A percentile compares a stretch with the other conserved stretches of the same genome.
These are phyloP conservation scores for Adrianichthys oophorus DNA, from an alignment of 2,797 vertebrate species.

Conservation along the genomic window DNA sequence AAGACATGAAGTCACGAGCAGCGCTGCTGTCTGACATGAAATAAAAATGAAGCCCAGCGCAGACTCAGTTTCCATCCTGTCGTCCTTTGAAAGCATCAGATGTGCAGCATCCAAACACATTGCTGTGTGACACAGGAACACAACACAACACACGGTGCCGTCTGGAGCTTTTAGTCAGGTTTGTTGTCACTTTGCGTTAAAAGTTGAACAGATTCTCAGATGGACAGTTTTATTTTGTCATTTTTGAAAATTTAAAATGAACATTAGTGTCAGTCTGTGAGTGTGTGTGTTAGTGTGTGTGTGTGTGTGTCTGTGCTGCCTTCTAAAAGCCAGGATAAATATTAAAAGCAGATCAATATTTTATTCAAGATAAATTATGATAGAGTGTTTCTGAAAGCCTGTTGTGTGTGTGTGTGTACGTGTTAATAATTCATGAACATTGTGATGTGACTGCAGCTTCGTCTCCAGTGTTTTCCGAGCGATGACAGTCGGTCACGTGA, in stretches of 20 bases:
- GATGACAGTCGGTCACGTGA: slow-evolving; percentile 28
- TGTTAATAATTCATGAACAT: slow-evolving; percentile 29
- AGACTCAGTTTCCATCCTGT: slow-evolving; percentile 4
- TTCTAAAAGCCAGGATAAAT: slow-evolving; percentile 60
- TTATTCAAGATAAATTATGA: slow-evolving; percentile 58
- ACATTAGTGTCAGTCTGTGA: background rate
- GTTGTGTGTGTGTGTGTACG: background rate
- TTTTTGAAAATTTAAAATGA: slow-evolving; percentile 31
- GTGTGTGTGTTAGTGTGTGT: background rate
- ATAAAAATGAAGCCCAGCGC: slow-evolving; percentile 22
- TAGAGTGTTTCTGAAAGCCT: slow-evolving; percentile 49
- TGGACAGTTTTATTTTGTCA: slow-evolving; percentile 36
- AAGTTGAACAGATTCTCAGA: slow-evolving; percentile 34
- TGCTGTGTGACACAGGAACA: background rate
- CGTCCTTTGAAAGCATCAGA: slow-evolving; percentile 12
- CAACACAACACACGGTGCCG: background rate
- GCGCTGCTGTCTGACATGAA: slow-evolving; percentile 26
- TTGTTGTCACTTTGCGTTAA: slow-evolving; percentile 31
- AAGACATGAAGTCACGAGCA: slow-evolving; percentile 9
- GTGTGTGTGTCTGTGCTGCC: background rate
- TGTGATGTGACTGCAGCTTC: slow-evolving; percentile 12
- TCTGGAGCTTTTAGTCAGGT: slow-evolving; percentile 31
- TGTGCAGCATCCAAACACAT: no score
- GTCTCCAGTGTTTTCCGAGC: slow-evolving; percentile 10
- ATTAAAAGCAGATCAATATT: slow-evolving; percentile 61